phyloP scores from a whole-genome alignment of 35 echinoderm and acorn worm species.

The Amphiura filiformis region DNA sequence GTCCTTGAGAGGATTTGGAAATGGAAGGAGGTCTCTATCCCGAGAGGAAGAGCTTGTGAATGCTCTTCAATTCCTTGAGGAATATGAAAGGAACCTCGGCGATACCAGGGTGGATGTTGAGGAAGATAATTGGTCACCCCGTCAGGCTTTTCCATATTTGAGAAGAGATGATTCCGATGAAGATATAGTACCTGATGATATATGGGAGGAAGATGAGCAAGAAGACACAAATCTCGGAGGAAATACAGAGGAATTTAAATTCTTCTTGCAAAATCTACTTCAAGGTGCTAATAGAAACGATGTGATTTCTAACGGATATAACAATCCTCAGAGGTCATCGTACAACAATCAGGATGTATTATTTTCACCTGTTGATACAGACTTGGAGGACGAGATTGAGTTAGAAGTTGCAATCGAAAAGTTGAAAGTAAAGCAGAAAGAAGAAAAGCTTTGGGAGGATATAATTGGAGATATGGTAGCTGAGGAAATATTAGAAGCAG shows the following conservation, averaged over 20 bases:
- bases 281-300: not conserved
- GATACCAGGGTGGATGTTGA: not conserved
- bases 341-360: not conserved
- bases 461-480: constrained; percentile 4
- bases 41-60: not conserved
- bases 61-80: not conserved
- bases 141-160: not conserved
- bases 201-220: not conserved
- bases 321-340: not conserved
- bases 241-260: not conserved
- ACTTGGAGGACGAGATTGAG: not conserved
- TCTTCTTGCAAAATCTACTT: not conserved
- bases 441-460: not conserved
- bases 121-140: not conserved
- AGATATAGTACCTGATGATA: not conserved
- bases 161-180: not conserved
- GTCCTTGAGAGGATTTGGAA: not conserved
- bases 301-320: not conserved
- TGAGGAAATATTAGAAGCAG: not conserved
- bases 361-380: not conserved
- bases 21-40: not conserved
- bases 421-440: not conserved
- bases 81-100: not conserved
- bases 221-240: not conserved
- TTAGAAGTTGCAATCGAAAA: not conserved